Evolutionary conservation across 2,113 vertebrate species (phyloP), one percentile per base, ranked within the genome.

Genomic region (Plecturocebus donacophilus): DNA sequence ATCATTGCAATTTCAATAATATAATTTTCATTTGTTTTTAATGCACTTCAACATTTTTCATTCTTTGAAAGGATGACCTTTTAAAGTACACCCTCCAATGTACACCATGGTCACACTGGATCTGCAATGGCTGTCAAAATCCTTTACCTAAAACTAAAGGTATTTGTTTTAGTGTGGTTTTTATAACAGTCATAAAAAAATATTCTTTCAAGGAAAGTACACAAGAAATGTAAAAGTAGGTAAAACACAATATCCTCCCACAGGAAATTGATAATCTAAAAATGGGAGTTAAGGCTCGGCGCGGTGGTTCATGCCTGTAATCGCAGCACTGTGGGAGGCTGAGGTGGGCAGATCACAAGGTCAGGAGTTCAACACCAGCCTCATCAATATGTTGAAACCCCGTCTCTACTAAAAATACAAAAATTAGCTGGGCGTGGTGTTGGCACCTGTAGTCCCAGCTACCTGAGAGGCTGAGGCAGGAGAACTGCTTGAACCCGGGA

Each of bases 1-100:
- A 87, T 95, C 61, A 23, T 38, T 79, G 49, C 83, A 89, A 90
- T 77, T 97, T 90, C 81, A 94, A 85, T 73, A 94, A 91, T n/a
- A 70, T 35, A 91, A 90, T 87, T 96, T 94, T 95, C 52, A 71
- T 73, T 94, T 95, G 54, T 79, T 97, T 95, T 96, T 91, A 91
- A 96, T 89, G 70, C 80, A 76, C 76, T 86, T 96, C 92, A 75
- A 0, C 47, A 32, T 73, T 83, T 95, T 90, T 90, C 90, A 81
- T 94, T 92, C 92, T 97, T 91, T 89, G 86, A 97, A 94, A 88
- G 13, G 38, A 11, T 82, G 64, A 94, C 80, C 87, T 97, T 94
- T 96, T 27, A 70, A 64, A 61, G 49, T 76, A 27, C 20, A 52
- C 61, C 47, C 87, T 86, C 52, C 79, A 66, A 7, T 16, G 13